Percentiles rank a stretch among this genome's conserved stretches.
Conservation (phyloP, 2,797 vertebrate species). For the Rhodeus uyekii region DNA sequence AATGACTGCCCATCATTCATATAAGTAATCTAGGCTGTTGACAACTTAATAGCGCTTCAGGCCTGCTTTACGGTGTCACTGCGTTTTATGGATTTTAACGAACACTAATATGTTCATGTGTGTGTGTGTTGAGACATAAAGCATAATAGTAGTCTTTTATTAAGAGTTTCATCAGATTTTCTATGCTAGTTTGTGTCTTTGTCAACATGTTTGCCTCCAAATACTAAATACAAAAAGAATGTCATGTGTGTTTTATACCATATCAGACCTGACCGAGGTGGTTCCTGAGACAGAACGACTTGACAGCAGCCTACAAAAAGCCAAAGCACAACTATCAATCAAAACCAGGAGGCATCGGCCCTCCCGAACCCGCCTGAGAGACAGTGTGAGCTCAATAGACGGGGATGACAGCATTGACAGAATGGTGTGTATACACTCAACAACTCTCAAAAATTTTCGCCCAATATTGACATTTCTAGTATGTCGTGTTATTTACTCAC, state of each 20-base stretch:
- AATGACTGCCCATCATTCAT: conserved; percentile 47
- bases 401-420: conserved; percentile 56
- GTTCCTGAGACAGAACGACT: conserved; percentile 81
- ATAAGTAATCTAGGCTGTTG: conserved; percentile 52
- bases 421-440: conserved; percentile 43
- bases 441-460: too few relatives aligned
- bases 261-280: conserved; percentile 78
- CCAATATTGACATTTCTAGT: background rate
- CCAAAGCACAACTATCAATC: conserved; percentile 79
- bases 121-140: conserved; percentile 2
- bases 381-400: conserved; percentile 54
- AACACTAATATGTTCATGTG: conserved; percentile 1
- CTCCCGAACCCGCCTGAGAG: conserved; percentile 71
- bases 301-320: conserved; percentile 83
- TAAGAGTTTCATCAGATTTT: conserved; percentile 12
- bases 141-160: background rate
- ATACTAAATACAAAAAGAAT: background rate
- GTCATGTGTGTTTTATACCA: conserved; percentile 3
- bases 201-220: background rate
- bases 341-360: conserved; percentile 77
- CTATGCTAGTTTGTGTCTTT: background rate
- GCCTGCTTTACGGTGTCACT: conserved; percentile 43
- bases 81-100: conserved; percentile 43
- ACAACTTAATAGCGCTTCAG: conserved; percentile 54
- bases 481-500: background rate